Percentiles rank a stretch among this genome's conserved stretches.
These are phyloP conservation scores for Hippocampus comes DNA, from an alignment of 2,113 vertebrate genomes.

Conservation along the genomic window DNA sequence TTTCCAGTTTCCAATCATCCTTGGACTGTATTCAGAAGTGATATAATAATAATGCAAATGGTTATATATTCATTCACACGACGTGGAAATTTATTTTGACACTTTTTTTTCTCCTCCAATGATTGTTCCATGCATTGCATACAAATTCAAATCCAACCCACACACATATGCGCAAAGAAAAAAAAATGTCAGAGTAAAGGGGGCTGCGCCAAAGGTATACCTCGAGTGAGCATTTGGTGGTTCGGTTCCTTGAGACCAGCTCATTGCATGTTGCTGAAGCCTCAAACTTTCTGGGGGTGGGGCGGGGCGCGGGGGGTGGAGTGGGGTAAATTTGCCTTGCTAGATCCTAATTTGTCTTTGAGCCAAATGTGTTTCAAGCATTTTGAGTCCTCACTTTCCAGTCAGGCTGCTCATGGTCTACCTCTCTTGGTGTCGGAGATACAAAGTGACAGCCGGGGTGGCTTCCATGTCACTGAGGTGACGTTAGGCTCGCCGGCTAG, in stretches of 20 bases:
- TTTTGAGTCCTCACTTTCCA: conserved; percentile 68
- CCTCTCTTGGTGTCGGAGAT: conserved; percentile 56
- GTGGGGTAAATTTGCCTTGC: neutral
- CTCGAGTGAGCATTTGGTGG: neutral
- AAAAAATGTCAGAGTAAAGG: neutral
- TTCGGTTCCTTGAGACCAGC: too few relatives aligned
- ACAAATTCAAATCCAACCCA: neutral
- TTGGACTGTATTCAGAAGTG: conserved; percentile 1
- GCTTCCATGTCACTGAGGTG: conserved; percentile 71
- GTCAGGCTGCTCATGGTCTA: conserved; percentile 56
- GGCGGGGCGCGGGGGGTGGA: too few relatives aligned
- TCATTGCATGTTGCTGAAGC: neutral
- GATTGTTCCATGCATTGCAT: conserved; percentile 8
- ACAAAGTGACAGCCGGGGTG: conserved; percentile 70
- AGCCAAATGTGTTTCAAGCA: conserved; percentile 69
- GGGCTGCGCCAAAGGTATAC: neutral
- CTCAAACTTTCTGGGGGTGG: neutral
- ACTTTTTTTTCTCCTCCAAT: neutral
- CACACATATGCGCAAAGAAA: neutral
- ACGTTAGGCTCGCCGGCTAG: conserved; percentile 61
- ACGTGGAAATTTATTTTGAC: neutral
- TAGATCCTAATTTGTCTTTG: conserved; percentile 56
- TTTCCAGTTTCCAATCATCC: neutral
- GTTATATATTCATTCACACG: conserved; percentile 7
- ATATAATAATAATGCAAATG: conserved; percentile 5